Percentiles rank a stretch among this genome's conserved stretches.
Evolutionary conservation across 2,888 invertebrate species (phyloP).

Genomic region (Brenthis ino): DNA sequence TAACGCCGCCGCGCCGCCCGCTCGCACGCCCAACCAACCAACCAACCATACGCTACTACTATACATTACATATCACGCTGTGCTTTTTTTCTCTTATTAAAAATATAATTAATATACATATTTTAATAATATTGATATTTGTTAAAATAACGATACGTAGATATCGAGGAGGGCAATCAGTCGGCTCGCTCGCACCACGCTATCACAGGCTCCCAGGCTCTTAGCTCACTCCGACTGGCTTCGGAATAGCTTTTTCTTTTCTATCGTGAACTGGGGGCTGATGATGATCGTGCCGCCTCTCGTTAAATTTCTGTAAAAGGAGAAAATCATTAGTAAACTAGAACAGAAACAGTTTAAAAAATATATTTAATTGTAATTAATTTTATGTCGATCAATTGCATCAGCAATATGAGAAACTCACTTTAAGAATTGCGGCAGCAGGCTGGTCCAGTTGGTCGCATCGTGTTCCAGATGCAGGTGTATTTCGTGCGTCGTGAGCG

Average conservation of each 20-base stretch:
- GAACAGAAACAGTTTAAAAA: background rate
- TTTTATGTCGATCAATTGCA: background rate
- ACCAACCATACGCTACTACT: slow-evolving; percentile 61
- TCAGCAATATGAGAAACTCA: slow-evolving; percentile 75
- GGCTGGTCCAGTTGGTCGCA: slow-evolving; percentile 92
- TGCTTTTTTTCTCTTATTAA: slow-evolving; percentile 81
- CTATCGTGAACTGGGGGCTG: slow-evolving; percentile 93
- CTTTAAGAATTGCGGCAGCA: slow-evolving; percentile 95
- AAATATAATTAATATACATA: slow-evolving; percentile 80
- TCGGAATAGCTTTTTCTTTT: slow-evolving; percentile 95
- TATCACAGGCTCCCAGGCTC: slow-evolving; percentile 45
- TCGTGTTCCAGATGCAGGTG: slow-evolving; percentile 94
- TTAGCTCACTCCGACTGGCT: slow-evolving; percentile 82
- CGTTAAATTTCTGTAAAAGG: slow-evolving; percentile 88
- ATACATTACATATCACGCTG: slow-evolving; percentile 83
- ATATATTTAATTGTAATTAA: background rate
- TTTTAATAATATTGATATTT: slow-evolving; percentile 79
- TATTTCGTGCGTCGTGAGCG: slow-evolving; percentile 95
- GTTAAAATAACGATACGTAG: slow-evolving; percentile 80
- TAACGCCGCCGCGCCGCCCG: slow-evolving; percentile 62
- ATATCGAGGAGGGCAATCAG: slow-evolving; percentile 79
- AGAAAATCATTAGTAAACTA: slow-evolving; percentile 31
- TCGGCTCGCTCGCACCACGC: slow-evolving; percentile 72
- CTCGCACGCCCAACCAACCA: slow-evolving; percentile 24
- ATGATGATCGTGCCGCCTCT: slow-evolving; percentile 94